Percentiles rank a stretch among this genome's conserved stretches.
Evolutionary conservation across 2,797 vertebrate species (phyloP).

Genomic region (Scolopax rusticola): DNA sequence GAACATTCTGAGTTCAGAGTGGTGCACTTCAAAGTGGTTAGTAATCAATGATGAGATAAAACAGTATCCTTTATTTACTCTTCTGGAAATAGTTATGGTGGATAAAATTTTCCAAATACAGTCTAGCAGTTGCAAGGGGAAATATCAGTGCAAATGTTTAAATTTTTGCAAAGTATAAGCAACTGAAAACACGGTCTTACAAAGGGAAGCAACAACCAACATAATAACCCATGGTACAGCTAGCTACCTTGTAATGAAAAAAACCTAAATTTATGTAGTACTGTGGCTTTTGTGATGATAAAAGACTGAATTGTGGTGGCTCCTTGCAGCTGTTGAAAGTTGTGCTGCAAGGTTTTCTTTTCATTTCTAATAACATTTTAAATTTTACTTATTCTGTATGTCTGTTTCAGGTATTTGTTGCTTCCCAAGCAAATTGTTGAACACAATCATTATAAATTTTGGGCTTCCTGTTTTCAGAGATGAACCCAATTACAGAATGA

Average conservation of each 20-base stretch:
- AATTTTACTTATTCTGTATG: accelerated
- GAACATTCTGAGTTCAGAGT: not conserved
- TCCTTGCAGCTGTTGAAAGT: not conserved
- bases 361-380: not conserved
- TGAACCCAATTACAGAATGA: not conserved
- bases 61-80: not conserved
- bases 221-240: not conserved
- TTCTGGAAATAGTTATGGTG: not conserved
- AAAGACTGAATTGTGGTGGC: not conserved
- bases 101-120: not conserved
- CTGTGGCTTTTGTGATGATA: not conserved
- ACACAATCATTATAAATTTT: not conserved
- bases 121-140: not conserved
- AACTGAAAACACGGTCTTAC: not conserved
- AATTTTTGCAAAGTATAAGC: not conserved
- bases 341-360: not conserved
- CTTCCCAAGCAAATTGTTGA: not conserved
- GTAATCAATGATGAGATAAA: not conserved
- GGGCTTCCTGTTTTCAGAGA: not conserved
- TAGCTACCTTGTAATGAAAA: not conserved
- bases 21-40: not conserved
- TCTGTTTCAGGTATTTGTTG: not conserved
- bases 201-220: accelerated
- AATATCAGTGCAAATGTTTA: not conserved
- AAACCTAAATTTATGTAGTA: not conserved